Evolutionary conservation across 2,797 vertebrate genomes (phyloP).

Genomic region (Semotilus atromaculatus): DNA sequence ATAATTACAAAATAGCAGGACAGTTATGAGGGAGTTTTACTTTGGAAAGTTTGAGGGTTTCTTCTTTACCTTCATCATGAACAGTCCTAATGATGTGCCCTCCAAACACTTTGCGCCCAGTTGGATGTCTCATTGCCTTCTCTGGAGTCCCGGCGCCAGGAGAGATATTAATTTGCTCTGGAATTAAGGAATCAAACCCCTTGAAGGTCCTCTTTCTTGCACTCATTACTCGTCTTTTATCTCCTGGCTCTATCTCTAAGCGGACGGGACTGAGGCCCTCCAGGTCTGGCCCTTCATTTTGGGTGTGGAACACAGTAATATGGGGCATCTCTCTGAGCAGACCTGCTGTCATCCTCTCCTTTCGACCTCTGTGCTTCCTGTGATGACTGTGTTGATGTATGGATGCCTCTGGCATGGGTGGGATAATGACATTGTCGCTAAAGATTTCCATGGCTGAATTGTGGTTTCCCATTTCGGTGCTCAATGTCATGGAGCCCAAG

Average conservation of each 20-base stretch:
- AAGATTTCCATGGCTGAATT: slow-evolving; percentile 1
- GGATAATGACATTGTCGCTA: slow-evolving; percentile 52
- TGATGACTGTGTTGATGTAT: slow-evolving; percentile 63
- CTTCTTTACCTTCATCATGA: slow-evolving; percentile 15
- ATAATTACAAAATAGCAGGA: slow-evolving; percentile 1
- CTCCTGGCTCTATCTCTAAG: slow-evolving; percentile 56
- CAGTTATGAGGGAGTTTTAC: slow-evolving; percentile 5
- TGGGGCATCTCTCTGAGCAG: slow-evolving; percentile 48
- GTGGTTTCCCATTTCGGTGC: not conserved
- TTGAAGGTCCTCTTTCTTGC: slow-evolving; percentile 63
- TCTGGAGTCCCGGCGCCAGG: slow-evolving; percentile 1
- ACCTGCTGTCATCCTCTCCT: slow-evolving; percentile 58
- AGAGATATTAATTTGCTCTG: slow-evolving; percentile 12
- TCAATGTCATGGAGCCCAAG: slow-evolving; percentile 16
- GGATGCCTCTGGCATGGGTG: slow-evolving; percentile 69
- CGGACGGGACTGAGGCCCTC: slow-evolving; percentile 58
- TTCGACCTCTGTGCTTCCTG: slow-evolving; percentile 67
- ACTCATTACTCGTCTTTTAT: slow-evolving; percentile 48
- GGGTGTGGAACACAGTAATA: slow-evolving; percentile 50
- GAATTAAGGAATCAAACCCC: slow-evolving; percentile 1
- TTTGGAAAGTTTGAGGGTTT: not conserved
- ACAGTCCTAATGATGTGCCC: not conserved
- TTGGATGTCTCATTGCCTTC: slow-evolving; percentile 53
- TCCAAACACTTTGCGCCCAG: slow-evolving; percentile 5
- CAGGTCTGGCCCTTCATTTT: slow-evolving; percentile 53